Base-by-base conservation (phyloP, 2,888 invertebrate genomes). In the Mechanitis mazaeus region DNA sequence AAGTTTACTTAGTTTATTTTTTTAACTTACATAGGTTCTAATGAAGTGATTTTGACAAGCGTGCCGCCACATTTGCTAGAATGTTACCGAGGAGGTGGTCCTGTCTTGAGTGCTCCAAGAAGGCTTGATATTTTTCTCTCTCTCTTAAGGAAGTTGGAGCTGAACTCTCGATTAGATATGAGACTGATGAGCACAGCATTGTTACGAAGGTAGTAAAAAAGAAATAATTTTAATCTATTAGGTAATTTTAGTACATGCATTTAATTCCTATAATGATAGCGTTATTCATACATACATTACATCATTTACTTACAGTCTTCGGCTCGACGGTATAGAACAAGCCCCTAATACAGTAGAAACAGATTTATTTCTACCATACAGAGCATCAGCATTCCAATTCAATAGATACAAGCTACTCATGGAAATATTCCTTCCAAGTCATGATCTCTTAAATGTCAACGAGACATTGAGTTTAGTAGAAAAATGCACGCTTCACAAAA, bases 281-380 rank as follows among this genome's bases (percentile, higher is more conserved):
- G 20, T 20, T 47, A 11, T 55, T 38, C 45, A 54, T 20, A 42
- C 47, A 54, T 31, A n/a, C 31, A 45, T 20, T 11, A 31, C n/a
- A 59, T 28, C 28, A 55, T 55, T 61, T 64, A 64, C 69, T 78
- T 85, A 67, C 80, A 93, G 93, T 69, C 79, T 92, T 46, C 90
- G 93, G 31, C 83, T 93, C 56, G 93, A 93, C 78, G 94, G 93
- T 12, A 88, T 94, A 59, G 89, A 92, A 72, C 84, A 87, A 69
- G 84, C 91, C 1, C 79, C 84, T 12, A 83, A 83, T 65, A 76
- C 84, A 0, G 73, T 84, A 9, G 90, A 91, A 78, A 85, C 88
- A 0, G 90, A 90, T 60, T 84, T 84, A 65, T 75, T 91, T 2
- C 81, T 92, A 12, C 93, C 93, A 1, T 93, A 87, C 75, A 77